phyloP scores from a whole-genome alignment of 2,113 vertebrate species.

The Menura novaehollandiae region DNA sequence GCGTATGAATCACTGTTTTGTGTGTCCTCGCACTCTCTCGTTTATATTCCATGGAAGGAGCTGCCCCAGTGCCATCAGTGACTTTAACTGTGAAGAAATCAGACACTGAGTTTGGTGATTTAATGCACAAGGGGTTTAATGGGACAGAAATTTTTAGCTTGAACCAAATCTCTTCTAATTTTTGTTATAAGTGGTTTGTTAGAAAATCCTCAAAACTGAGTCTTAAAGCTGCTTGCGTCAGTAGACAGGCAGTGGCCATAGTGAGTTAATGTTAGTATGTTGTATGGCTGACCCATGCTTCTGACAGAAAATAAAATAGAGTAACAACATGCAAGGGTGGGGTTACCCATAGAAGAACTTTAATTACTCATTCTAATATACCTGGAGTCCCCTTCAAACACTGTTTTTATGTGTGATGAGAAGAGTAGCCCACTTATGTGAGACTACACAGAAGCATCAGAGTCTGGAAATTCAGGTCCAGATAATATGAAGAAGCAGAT shows the following conservation, averaged over 20 bases:
- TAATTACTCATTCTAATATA: background rate
- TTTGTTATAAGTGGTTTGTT: background rate
- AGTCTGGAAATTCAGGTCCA: background rate
- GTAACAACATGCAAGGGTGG: background rate
- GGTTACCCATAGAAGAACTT: background rate
- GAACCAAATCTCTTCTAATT: background rate
- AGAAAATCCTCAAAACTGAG: background rate
- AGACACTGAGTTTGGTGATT: background rate
- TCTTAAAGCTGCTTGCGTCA: background rate
- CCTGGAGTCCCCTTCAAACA: background rate
- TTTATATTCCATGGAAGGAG: background rate
- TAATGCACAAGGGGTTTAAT: background rate
- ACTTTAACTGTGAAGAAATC: background rate
- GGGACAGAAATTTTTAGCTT: background rate
- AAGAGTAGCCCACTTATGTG: background rate
- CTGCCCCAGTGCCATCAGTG: background rate
- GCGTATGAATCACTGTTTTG: background rate
- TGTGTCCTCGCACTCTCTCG: background rate
- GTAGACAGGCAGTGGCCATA: background rate
- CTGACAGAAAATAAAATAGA: background rate
- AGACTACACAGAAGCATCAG: background rate
- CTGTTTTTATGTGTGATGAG: background rate
- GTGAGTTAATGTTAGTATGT: background rate
- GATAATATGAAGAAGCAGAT: background rate
- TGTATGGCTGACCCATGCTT: fast-evolving